Base-by-base conservation (phyloP, 2,888 invertebrate species). In the Dicycla oo region DNA sequence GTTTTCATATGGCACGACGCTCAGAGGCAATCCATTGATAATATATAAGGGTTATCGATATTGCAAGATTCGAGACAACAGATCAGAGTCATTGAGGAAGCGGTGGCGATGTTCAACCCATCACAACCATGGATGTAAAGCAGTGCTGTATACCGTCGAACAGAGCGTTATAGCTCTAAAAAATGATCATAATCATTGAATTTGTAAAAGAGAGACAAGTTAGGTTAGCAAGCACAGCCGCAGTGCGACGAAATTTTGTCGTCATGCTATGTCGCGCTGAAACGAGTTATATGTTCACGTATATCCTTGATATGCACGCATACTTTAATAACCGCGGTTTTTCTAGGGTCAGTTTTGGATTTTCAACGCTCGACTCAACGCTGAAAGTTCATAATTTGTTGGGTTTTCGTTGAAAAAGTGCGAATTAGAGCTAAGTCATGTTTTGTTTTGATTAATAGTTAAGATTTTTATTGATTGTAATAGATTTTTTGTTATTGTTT, bases 181-280 rank as follows among this genome's bases (percentile, higher is more conserved):
- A 60, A 81, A 85, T 70, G 18, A 75, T 18, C 88, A 88, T 70
- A 87, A 76, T 51, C 88, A 86, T 71, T 75, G 15, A 45, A 49
- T 43, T 20, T 61, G 4, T 26, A 26, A 11, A 60, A 49, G 3
- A 38, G 26, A 43, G 10, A 34, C 5, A 18, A 23, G 5, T 34
- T 13, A 3, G 18, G 2, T 34, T 30, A 47, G 47, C 49, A 49
- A n/a, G n/a, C 47, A 10, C 47, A n/a, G n/a, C n/a, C n/a, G n/a
- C n/a, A n/a, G n/a, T n/a, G n/a, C n/a, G 10, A 1, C 1, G 10
- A 8, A 8, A 20, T 47, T n/a, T 3, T 47, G n/a, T 13, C 3
- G 18, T 18, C 38, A 38, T 23, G 2, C 38, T 20, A 30, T n/a
- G 13, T 57, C 1, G 7, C 4, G 18, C 23, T 40, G 18, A 34